Evolutionary conservation across 2,888 invertebrate species (phyloP).

Genomic region (Micropterix aruncella): DNA sequence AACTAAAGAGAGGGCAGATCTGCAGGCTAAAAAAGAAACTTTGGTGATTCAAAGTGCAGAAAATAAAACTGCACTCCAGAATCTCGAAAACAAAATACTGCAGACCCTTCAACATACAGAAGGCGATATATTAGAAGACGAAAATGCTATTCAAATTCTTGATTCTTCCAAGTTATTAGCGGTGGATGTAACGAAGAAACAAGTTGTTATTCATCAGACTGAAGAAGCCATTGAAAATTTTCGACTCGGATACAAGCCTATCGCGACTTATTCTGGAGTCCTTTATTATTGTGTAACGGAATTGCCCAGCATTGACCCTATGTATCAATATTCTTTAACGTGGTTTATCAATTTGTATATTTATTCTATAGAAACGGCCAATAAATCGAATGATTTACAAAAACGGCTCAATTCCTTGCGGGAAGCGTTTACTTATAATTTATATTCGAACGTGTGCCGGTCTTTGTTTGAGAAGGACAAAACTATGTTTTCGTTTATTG

Average conservation of each 20-base stretch:
- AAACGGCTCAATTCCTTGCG: constrained; percentile 54
- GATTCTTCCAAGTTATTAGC: constrained; percentile 76
- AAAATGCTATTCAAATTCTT: constrained; percentile 74
- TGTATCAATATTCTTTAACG: constrained; percentile 77
- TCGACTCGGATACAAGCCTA: constrained; percentile 57
- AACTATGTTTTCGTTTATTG: constrained; percentile 65
- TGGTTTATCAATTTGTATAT: constrained; percentile 80
- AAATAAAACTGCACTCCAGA: constrained; percentile 67
- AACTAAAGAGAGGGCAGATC: constrained; percentile 71
- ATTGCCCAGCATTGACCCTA: constrained; percentile 71
- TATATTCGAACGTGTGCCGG: constrained; percentile 68
- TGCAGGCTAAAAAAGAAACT: constrained; percentile 68
- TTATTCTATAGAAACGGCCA: constrained; percentile 60
- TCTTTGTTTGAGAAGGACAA: constrained; percentile 82
- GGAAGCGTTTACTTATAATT: constrained; percentile 65
- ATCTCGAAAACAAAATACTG: constrained; percentile 81
- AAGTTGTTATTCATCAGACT: constrained; percentile 62
- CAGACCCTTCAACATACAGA: constrained; percentile 68
- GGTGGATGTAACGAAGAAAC: constrained; percentile 69
- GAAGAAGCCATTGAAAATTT: constrained; percentile 65
- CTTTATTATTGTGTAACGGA: constrained; percentile 75
- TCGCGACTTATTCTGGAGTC: constrained; percentile 66
- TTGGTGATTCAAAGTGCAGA: constrained; percentile 65
- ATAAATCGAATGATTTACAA: constrained; percentile 56
- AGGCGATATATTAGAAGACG: constrained; percentile 85